Base-by-base conservation (phyloP, 2,888 invertebrate genomes). In the Abscondita cerata region DNA sequence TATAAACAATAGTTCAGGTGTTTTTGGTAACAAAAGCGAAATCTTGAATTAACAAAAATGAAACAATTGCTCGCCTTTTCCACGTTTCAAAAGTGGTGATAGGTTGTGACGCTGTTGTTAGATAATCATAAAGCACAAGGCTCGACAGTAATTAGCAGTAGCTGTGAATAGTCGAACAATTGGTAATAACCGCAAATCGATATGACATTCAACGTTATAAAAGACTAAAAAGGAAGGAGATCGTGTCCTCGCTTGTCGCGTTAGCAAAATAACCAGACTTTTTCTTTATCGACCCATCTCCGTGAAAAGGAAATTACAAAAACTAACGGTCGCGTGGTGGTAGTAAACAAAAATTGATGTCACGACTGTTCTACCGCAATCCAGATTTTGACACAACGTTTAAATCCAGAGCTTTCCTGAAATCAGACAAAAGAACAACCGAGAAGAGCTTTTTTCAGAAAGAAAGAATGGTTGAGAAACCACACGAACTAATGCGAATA, bases 121-220 rank as follows among this genome's bases (percentile, higher is more conserved):
- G 48, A 51, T 54, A 54, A 53, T 59, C 53, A 54, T 54, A 59
- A 59, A 59, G 59, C 44, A 59, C 54, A 59, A 59, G 53, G 59
- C 54, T 50, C 54, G 54, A 50, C 48, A 54, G 50, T 59, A 59
- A 59, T 59, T 59, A 51, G 54, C 53, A 48, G 50, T 59, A 44
- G 53, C 50, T 48, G 20, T 54, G 54, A 48, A 54, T 41, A 50
- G 52, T 44, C 59, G 48, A 31, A 41, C 59, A 59, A 41, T 59
- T 59, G 51, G 59, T 48, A 41, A 59, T 59, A 59, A 54, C 54
- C 40, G 20, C 54, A 50, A 31, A 52, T 59, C 47, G 52, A 59
- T 48, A 38, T 48, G 38, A 36, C 40, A 48, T 56, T 56, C 56
- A 48, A 38, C 52, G 52, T 38, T 52, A 59, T 52, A 36, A 52